Evolutionary conservation across 2,888 invertebrate genomes (phyloP).

Genomic region (Gari tellinella): DNA sequence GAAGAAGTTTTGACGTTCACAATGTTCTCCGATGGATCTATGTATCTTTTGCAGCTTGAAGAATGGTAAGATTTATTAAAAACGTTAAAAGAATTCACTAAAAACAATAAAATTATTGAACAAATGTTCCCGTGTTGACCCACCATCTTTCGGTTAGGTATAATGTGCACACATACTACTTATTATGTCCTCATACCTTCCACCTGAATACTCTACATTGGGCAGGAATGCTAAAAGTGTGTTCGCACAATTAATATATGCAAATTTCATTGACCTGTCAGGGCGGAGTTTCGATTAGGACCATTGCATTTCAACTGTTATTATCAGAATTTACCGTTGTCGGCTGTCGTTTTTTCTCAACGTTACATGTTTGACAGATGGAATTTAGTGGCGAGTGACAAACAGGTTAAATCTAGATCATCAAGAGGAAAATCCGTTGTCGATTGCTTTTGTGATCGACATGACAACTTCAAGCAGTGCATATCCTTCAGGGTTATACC

Average conservation of each 20-base stretch:
- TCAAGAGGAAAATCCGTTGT: slow-evolving; percentile 30
- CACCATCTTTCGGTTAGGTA: no score
- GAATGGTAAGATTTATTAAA: no score
- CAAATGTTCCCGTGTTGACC: no score
- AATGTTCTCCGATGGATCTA: no score
- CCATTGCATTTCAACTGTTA: slow-evolving; percentile 16
- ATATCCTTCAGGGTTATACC: slow-evolving; percentile 19
- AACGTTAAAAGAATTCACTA: no score
- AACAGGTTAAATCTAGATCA: slow-evolving; percentile 35
- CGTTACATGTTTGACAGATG: slow-evolving; percentile 36
- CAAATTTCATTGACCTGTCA: slow-evolving; percentile 30
- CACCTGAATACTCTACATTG: slow-evolving; percentile 29
- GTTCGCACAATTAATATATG: slow-evolving; percentile 31
- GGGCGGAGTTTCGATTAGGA: slow-evolving; percentile 26
- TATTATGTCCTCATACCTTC: slow-evolving; percentile 14
- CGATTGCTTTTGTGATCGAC: slow-evolving; percentile 31
- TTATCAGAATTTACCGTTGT: slow-evolving; percentile 13
- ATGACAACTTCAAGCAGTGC: slow-evolving; percentile 21
- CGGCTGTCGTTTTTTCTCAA: slow-evolving; percentile 21
- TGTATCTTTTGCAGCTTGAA: no score
- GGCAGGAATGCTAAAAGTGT: slow-evolving; percentile 35
- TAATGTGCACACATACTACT: background rate
- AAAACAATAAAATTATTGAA: no score
- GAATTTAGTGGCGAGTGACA: slow-evolving; percentile 4
- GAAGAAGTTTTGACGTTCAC: no score